Evolutionary conservation across 2,113 vertebrate genomes (phyloP).

Genomic region (Gallinago undulata): DNA sequence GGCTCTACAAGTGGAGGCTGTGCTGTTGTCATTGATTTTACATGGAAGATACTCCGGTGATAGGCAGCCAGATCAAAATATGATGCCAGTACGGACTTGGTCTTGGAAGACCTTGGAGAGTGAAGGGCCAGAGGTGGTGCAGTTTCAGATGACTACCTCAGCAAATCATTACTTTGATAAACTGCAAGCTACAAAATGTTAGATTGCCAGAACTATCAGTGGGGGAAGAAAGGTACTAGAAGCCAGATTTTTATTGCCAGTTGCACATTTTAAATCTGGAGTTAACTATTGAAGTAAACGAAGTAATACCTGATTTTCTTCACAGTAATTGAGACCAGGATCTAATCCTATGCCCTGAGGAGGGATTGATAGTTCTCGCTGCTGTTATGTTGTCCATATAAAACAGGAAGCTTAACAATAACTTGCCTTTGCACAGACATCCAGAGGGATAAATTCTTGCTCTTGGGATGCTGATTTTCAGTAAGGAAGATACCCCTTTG

Average conservation of each 20-base stretch:
- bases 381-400: not conserved
- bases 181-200: not conserved
- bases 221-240: not conserved
- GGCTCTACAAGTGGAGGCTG: not conserved
- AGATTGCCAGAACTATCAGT: not conserved
- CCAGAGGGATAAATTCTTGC: not conserved
- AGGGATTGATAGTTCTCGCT: not conserved
- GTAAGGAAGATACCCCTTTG: not conserved
- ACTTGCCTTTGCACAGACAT: not conserved
- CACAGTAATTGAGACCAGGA: not conserved
- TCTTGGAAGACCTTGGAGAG: not conserved
- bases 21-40: not conserved
- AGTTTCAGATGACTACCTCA: not conserved
- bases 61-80: not conserved
- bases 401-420: not conserved
- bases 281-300: conserved; percentile 15
- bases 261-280: not conserved
- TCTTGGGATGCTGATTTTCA: not conserved
- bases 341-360: conserved; percentile 11
- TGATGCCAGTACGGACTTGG: not conserved
- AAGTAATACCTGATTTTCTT: conserved; percentile 39
- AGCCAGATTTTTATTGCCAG: not conserved
- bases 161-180: conserved; percentile 7
- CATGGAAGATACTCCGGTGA: not conserved
- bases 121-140: not conserved